A percentile compares a stretch with the other conserved stretches of the same genome.
Conservation (phyloP, 2,113 vertebrate genomes). For the Etheostoma spectabile region DNA sequence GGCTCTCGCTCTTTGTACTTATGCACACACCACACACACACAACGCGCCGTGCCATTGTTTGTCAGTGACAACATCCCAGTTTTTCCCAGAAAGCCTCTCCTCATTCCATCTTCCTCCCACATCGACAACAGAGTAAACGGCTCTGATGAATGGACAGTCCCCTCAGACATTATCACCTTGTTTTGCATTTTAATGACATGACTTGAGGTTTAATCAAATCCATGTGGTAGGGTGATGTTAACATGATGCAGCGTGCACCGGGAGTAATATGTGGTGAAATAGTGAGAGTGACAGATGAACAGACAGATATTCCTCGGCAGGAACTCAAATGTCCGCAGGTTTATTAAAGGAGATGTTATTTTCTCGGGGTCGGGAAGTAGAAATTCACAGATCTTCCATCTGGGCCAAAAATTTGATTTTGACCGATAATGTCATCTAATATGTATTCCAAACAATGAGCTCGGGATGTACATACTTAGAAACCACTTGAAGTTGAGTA, state of each 20-base stretch:
- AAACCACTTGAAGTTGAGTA: background rate
- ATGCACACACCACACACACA: constrained; percentile 16
- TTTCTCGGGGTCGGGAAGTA: background rate
- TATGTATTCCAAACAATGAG: no score
- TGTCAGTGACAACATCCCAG: constrained; percentile 25
- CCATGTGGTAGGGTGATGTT: background rate
- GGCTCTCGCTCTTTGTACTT: background rate
- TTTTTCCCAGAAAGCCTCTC: constrained; percentile 25
- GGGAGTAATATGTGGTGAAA: constrained; percentile 19
- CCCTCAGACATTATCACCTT: background rate
- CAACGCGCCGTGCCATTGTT: constrained; percentile 26
- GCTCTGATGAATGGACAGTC: background rate
- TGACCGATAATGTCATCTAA: background rate
- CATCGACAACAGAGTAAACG: constrained; percentile 9
- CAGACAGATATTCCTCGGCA: constrained; percentile 44
- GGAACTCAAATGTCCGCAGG: constrained; percentile 40
- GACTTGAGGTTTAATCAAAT: constrained; percentile 17
- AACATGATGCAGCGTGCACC: constrained; percentile 23
- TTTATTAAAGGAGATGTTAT: constrained; percentile 34
- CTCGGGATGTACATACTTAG: background rate
- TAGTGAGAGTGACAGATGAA: constrained; percentile 51
- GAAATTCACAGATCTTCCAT: background rate
- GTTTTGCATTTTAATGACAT: constrained; percentile 7
- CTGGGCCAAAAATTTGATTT: background rate
- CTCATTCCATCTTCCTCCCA: constrained; percentile 36